Evolutionary conservation across 2,888 invertebrate species (phyloP).

Genomic region (Calliscelio sp.): DNA sequence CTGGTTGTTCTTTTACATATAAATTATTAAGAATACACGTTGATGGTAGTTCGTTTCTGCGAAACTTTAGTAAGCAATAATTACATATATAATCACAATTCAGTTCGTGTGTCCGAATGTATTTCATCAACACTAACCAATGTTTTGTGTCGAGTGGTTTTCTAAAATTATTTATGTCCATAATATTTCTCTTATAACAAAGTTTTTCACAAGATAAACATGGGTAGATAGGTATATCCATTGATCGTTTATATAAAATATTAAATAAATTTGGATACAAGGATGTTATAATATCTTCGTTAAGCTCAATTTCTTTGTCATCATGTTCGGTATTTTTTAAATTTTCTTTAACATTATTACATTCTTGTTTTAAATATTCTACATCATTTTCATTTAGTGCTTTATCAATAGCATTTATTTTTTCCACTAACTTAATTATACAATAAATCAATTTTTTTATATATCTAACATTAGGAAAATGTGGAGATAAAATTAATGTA

Average conservation of each 20-base stretch:
- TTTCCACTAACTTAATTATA: neutral
- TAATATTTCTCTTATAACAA: slow-evolving; percentile 71
- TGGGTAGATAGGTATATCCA: slow-evolving; percentile 60
- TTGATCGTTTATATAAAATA: slow-evolving; percentile 61
- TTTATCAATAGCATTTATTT: neutral
- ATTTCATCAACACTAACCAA: slow-evolving; percentile 23
- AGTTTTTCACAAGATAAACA: slow-evolving; percentile 53
- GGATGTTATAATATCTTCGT: slow-evolving; percentile 62
- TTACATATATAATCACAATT: slow-evolving; percentile 19
- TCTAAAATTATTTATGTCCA: slow-evolving; percentile 42
- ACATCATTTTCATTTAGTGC: slow-evolving; percentile 8
- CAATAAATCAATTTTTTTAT: slow-evolving; percentile 36
- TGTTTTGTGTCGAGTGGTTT: slow-evolving; percentile 49
- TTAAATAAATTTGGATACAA: slow-evolving; percentile 60
- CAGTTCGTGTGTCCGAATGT: no score
- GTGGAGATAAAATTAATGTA: slow-evolving; percentile 37
- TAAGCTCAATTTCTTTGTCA: slow-evolving; percentile 51
- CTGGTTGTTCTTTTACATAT: slow-evolving; percentile 29
- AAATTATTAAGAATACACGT: slow-evolving; percentile 74
- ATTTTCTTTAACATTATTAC: neutral
- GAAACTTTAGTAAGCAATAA: slow-evolving; percentile 24
- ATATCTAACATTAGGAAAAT: slow-evolving; percentile 18
- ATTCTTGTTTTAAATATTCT: slow-evolving; percentile 2
- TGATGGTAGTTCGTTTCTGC: slow-evolving; percentile 61
- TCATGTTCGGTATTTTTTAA: slow-evolving; percentile 10